Evolutionary conservation across 2,888 invertebrate genomes (phyloP).

Genomic region (Drosophila anceps): DNA sequence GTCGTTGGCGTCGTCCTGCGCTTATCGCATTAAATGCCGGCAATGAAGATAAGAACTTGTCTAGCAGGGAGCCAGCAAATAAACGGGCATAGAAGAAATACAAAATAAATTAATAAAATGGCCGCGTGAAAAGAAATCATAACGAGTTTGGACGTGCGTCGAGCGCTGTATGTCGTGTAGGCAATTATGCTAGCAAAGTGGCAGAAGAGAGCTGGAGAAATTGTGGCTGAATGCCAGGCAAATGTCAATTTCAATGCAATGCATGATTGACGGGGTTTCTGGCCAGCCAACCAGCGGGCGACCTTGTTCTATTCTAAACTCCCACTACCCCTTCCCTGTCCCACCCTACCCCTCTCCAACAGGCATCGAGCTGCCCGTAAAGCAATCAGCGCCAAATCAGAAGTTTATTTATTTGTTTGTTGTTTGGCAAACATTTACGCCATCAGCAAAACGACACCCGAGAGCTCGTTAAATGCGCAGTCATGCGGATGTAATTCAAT

Average conservation of each 20-base stretch:
- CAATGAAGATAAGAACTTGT: constrained; percentile 75
- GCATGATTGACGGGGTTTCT: constrained; percentile 47
- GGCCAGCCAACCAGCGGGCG: constrained; percentile 11
- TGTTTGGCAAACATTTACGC: constrained; percentile 84
- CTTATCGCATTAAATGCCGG: constrained; percentile 80
- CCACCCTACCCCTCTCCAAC: not conserved
- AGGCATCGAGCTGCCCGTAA: constrained; percentile 37
- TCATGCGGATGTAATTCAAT: constrained; percentile 84
- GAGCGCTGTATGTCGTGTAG: constrained; percentile 37
- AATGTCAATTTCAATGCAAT: constrained; percentile 39
- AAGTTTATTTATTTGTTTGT: constrained; percentile 83
- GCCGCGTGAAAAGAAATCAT: constrained; percentile 63
- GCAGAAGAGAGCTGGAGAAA: not conserved
- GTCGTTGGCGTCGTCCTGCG: constrained; percentile 54
- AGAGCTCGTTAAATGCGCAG: constrained; percentile 82
- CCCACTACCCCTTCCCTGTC: not conserved
- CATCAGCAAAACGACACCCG: constrained; percentile 83
- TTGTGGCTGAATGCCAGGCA: constrained; percentile 9
- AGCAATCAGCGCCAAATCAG: constrained; percentile 81
- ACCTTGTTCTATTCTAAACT: constrained; percentile 9
- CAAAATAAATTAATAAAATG: constrained; percentile 80
- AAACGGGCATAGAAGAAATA: constrained; percentile 67
- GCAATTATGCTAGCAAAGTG: constrained; percentile 67
- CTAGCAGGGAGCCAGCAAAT: constrained; percentile 47
- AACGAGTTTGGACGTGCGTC: constrained; percentile 63